Evolutionary conservation across 2,113 vertebrate species (phyloP).

Genomic region (Callipepla squamata): DNA sequence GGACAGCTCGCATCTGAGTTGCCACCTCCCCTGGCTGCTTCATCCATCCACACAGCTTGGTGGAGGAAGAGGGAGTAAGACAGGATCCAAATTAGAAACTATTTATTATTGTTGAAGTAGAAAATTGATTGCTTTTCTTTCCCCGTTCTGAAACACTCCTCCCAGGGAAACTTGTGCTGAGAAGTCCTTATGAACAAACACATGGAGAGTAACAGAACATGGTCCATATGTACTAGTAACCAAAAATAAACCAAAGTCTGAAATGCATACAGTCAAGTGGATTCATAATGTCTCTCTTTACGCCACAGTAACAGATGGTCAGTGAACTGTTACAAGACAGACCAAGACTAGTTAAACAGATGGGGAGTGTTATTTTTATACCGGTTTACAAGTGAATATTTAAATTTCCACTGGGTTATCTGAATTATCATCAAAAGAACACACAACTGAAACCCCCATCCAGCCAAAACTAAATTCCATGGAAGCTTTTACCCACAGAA

Average conservation of each 20-base stretch:
- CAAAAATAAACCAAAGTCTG: slow-evolving; percentile 75
- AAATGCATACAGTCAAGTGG: slow-evolving; percentile 67
- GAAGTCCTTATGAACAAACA: slow-evolving; percentile 75
- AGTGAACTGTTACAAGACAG: slow-evolving; percentile 64
- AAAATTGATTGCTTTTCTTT: slow-evolving; percentile 50
- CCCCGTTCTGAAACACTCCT: slow-evolving; percentile 9
- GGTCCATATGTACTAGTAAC: slow-evolving; percentile 76
- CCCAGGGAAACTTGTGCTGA: slow-evolving; percentile 21
- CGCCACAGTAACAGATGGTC: slow-evolving; percentile 58
- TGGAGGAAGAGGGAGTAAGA: background rate
- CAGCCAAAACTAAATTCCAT: background rate
- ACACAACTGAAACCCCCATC: background rate
- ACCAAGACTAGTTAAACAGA: slow-evolving; percentile 65
- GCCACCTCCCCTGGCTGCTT: background rate
- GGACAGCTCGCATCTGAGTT: slow-evolving; percentile 27
- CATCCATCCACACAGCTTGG: slow-evolving; percentile 23
- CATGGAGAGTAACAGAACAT: slow-evolving; percentile 73
- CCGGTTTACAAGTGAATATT: slow-evolving; percentile 37
- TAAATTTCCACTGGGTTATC: slow-evolving; percentile 38
- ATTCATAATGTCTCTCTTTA: slow-evolving; percentile 65
- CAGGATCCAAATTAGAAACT: slow-evolving; percentile 14
- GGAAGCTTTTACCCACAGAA: background rate
- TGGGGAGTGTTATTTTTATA: slow-evolving; percentile 64
- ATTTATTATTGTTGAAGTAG: slow-evolving; percentile 36
- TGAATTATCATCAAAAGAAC: background rate